A percentile compares a stretch with the other conserved stretches of the same genome.
Evolutionary conservation across 2,888 invertebrate species (phyloP).

Genomic region (Dendrolimus pini): DNA sequence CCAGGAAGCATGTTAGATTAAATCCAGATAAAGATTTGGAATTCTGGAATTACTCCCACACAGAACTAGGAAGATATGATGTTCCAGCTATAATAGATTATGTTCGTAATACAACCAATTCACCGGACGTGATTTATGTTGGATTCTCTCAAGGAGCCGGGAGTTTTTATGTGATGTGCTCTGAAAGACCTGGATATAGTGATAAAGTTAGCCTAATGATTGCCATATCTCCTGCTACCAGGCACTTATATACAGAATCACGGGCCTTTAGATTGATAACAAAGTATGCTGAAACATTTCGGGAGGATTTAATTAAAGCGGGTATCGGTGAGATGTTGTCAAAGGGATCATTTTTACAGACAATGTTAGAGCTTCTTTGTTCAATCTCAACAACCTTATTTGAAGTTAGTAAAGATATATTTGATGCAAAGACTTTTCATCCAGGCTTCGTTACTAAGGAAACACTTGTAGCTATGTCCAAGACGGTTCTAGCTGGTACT

Average conservation of each 20-base stretch:
- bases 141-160: constrained; percentile 88
- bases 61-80: constrained; percentile 86
- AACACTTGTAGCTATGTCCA: constrained; percentile 29
- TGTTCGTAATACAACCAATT: constrained; percentile 33
- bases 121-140: constrained; percentile 54
- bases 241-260: constrained; percentile 58
- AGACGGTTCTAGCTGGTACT: constrained; percentile 47
- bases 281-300: constrained; percentile 17
- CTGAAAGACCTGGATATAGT: constrained; percentile 79
- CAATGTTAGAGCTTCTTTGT: constrained; percentile 40
- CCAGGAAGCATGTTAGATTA: constrained; percentile 59
- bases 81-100: constrained; percentile 78
- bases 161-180: constrained; percentile 79
- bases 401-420: neutral
- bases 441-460: constrained; percentile 39
- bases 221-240: constrained; percentile 79
- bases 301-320: constrained; percentile 18
- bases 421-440: constrained; percentile 34
- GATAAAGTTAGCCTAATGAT: constrained; percentile 77
- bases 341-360: constrained; percentile 36
- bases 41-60: constrained; percentile 82
- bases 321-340: constrained; percentile 40
- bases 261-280: constrained; percentile 21
- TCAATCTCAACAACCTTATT: constrained; percentile 10
- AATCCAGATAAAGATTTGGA: constrained; percentile 39